Base-by-base conservation (phyloP, 2,797 vertebrate genomes). In the Falco novaeseelandiae region DNA sequence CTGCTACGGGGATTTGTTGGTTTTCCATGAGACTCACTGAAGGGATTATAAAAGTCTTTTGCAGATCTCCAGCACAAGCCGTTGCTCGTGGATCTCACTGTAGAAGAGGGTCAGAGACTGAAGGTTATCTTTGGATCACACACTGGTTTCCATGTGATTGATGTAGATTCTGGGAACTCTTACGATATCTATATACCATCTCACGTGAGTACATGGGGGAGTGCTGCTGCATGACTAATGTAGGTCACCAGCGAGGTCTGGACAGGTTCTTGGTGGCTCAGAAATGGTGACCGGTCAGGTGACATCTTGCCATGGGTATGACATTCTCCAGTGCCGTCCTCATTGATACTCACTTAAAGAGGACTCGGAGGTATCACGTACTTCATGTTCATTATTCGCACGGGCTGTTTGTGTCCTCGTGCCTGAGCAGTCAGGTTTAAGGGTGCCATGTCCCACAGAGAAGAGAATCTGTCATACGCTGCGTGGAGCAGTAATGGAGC, bases 161-260 rank as follows among this genome's bases (percentile, higher is more conserved):
- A 99, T 95, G 99, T 99, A 80, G 99, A 99, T 98, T 99, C 99
- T 71, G 99, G 99, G 83, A 99, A 99, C 98, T 99, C 99, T 55
- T 99, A 99, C 26, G 99, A 99, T 98, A 99, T 99, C 98, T 99
- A 99, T 98, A 99, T 99, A 97, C 99, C 99, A 89, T 99, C 99
- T 97, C 99, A 99, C 59, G 99, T 99, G 98, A 99, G 99, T 99
- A 93, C 49, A 19, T 0, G 1, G 44, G 55, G 94, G 19, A 42
- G 32, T 15, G 55, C 73, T 86, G 80, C 91, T 87, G 67, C 48
- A 4, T 84, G 46, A 59, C 51, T 32, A 54, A 9, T 2, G 3
- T 9, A 2, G 66, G 10, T 25, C 73, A 78, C 65, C 72, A 48
- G 42, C 8, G 17, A 40, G 67, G 32, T 18, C 21, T 62, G 67